Conservation (phyloP, 2,113 vertebrate species). For the Rhynchomys soricoides region DNA sequence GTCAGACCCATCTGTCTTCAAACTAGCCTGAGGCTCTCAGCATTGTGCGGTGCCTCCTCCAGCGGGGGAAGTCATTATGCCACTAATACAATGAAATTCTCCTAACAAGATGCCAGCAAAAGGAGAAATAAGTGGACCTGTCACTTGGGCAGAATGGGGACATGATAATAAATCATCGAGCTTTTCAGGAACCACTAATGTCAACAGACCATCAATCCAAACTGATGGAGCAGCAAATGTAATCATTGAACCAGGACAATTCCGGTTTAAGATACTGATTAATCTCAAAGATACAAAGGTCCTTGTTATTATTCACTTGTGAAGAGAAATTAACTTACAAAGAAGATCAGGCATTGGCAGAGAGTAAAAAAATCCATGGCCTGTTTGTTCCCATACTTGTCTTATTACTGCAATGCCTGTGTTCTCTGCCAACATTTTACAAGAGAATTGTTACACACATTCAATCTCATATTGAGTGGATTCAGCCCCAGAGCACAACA, state of each 20-base stretch:
- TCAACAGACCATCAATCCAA: conserved; percentile 57
- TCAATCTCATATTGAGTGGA: neutral
- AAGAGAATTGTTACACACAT: conserved; percentile 8
- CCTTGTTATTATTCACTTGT: conserved; percentile 47
- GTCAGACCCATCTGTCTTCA: neutral
- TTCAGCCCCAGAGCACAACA: neutral
- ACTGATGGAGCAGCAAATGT: conserved; percentile 47
- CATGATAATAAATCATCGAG: conserved; percentile 54
- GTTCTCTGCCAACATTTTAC: neutral
- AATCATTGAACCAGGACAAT: conserved; percentile 58
- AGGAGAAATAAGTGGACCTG: neutral
- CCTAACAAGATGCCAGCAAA: conserved; percentile 57
- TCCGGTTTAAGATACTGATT: conserved; percentile 57
- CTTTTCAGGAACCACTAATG: conserved; percentile 55
- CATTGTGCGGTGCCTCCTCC: neutral
- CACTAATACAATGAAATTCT: neutral
- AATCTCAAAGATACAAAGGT: conserved; percentile 48
- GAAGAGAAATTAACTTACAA: conserved; percentile 56
- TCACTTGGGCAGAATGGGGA: conserved; percentile 13
- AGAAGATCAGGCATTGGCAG: neutral
- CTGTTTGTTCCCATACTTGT: neutral
- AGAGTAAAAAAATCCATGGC: neutral
- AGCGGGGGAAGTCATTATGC: neutral
- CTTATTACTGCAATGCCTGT: conserved; percentile 7
- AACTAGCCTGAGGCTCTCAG: neutral